Percentiles rank a stretch among this genome's conserved stretches.
Evolutionary conservation across 2,888 invertebrate species (phyloP).

Genomic region (Tineola bisselliella): DNA sequence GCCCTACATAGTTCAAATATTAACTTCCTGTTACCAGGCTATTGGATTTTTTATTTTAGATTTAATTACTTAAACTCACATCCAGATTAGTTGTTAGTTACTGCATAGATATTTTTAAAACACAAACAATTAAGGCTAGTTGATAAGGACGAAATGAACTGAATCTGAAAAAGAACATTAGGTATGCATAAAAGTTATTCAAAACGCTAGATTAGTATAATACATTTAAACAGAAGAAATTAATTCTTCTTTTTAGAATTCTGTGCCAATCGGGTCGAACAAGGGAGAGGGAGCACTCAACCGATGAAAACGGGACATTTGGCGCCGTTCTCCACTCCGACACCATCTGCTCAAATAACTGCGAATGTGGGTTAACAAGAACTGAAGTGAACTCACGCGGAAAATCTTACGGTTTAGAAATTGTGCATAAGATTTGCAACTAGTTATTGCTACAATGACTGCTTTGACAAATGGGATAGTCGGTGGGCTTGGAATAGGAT

Average conservation of each 20-base stretch:
- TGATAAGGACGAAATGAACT: too few relatives aligned
- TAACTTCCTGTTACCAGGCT: background rate
- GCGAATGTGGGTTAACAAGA: constrained; percentile 13
- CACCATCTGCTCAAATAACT: constrained; percentile 7
- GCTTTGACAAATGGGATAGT: background rate
- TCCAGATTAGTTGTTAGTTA: too few relatives aligned
- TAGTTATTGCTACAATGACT: background rate
- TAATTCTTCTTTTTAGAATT: constrained; percentile 7
- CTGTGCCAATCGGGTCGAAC: constrained; percentile 10
- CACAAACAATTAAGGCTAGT: too few relatives aligned
- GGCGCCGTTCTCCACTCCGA: background rate
- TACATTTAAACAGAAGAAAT: background rate
- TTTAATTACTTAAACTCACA: too few relatives aligned
- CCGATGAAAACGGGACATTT: constrained; percentile 13
- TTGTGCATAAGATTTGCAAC: background rate
- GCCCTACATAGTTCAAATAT: background rate
- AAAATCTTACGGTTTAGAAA: background rate
- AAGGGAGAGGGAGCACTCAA: constrained; percentile 14
- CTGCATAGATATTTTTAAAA: too few relatives aligned
- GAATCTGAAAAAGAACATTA: too few relatives aligned
- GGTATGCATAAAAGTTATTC: too few relatives aligned
- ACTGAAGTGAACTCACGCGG: constrained; percentile 9
- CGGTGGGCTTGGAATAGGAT: too few relatives aligned
- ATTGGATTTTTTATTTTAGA: background rate
- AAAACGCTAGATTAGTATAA: too few relatives aligned